Percentiles rank a stretch among this genome's conserved stretches.
These are phyloP conservation scores for Synanthedon andrenaeformis DNA, from an alignment of 2,888 invertebrate genomes.

Conservation along the genomic window DNA sequence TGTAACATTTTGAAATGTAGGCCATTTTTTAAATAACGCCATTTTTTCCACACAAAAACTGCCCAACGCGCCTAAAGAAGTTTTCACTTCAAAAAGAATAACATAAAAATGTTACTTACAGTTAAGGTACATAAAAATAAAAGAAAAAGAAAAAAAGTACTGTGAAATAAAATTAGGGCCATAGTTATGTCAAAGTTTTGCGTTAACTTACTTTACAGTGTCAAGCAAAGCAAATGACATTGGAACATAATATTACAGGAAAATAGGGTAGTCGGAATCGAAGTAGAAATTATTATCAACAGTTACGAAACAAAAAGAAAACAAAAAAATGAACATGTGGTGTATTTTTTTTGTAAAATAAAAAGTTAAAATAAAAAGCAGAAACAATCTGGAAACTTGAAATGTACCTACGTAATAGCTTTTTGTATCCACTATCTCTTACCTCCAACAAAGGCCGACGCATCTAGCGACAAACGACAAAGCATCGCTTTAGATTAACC, in stretches of 20 bases:
- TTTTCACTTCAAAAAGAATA: not conserved
- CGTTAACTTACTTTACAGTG: conserved; percentile 48
- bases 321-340: conserved; percentile 6
- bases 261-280: conserved; percentile 28
- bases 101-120: not conserved
- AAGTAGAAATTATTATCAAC: conserved; percentile 19
- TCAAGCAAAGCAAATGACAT: conserved; percentile 54
- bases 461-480: conserved; percentile 43
- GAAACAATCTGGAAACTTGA: conserved; percentile 13
- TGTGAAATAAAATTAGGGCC: conserved; percentile 55
- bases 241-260: conserved; percentile 37
- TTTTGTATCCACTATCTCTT: conserved; percentile 27
- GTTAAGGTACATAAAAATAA: conserved; percentile 25
- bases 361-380: conserved; percentile 8
- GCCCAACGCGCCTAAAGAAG: no score
- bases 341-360: not conserved
- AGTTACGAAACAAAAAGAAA: conserved; percentile 6
- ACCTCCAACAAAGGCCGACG: conserved; percentile 31
- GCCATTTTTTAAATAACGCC: no score
- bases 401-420: conserved; percentile 22
- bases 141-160: conserved; percentile 38
- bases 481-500: conserved; percentile 54
- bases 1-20: no score
- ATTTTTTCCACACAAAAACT: no score
- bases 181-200: conserved; percentile 52